A percentile compares a stretch with the other conserved stretches of the same genome.
Evolutionary conservation across 2,888 invertebrate genomes (phyloP).

Genomic region (Andrena flavipes): DNA sequence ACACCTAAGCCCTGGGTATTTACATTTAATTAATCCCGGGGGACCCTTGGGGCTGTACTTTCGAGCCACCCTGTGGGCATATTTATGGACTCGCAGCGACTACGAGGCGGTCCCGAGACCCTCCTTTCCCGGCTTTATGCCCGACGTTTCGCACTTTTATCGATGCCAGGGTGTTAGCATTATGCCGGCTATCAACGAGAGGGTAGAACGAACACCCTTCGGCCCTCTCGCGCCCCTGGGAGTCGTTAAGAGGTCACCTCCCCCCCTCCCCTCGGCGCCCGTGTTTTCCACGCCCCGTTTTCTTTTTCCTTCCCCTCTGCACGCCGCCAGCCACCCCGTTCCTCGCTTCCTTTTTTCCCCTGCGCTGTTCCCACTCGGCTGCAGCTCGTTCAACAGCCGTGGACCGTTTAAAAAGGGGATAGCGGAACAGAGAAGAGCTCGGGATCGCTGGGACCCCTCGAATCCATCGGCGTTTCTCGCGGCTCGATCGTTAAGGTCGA

Average conservation of each 20-base stretch:
- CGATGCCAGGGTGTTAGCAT: constrained; percentile 75
- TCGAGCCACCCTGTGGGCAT: constrained; percentile 54
- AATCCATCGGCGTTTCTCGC: constrained; percentile 8
- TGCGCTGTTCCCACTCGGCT: constrained; percentile 9
- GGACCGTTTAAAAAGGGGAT: not conserved
- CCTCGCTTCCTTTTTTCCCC: too few relatives aligned
- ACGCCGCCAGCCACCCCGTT: not conserved
- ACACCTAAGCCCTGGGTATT: constrained; percentile 48
- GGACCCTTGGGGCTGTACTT: constrained; percentile 20
- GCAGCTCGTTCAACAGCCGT: constrained; percentile 17
- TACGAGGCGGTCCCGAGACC: constrained; percentile 50
- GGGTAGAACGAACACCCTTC: constrained; percentile 63
- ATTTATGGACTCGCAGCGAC: constrained; percentile 61
- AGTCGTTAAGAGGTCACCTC: constrained; percentile 74
- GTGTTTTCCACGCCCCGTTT: constrained; percentile 9
- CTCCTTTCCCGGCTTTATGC: constrained; percentile 63
- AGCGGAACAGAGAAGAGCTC: too few relatives aligned
- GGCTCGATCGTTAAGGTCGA: constrained; percentile 41
- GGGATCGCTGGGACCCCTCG: constrained; percentile 10
- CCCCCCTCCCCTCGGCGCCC: constrained; percentile 1
- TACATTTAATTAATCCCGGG: constrained; percentile 61
- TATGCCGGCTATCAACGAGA: constrained; percentile 76
- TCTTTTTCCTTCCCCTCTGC: not conserved
- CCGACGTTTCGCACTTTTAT: constrained; percentile 76
- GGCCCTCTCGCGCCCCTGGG: constrained; percentile 63